These are phyloP conservation scores for Typhlichthys eigenmanni DNA, from an alignment of 2,797 vertebrate genomes.

Conservation along the genomic window DNA sequence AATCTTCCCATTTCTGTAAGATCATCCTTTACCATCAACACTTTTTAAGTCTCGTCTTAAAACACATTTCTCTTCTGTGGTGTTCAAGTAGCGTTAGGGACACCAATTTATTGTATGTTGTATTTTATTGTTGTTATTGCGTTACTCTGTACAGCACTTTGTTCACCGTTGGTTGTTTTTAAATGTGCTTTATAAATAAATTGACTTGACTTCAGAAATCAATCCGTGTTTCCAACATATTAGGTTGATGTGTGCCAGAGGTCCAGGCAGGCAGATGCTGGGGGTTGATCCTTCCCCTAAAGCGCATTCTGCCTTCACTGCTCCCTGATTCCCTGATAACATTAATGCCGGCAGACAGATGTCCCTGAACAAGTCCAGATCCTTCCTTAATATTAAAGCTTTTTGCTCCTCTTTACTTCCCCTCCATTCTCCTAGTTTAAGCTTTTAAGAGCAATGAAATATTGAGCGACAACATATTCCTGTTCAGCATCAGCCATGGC, in stretches of 20 bases:
- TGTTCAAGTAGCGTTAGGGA: no score
- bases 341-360: slow-evolving; percentile 75
- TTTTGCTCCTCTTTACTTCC: slow-evolving; percentile 24
- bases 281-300: slow-evolving; percentile 68
- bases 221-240: slow-evolving; percentile 65
- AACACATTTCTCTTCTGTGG: no score
- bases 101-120: no score
- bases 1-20: no score
- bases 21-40: no score
- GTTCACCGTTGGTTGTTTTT: no score
- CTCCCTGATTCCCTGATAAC: slow-evolving; percentile 76
- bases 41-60: no score
- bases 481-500: slow-evolving; percentile 57
- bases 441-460: slow-evolving; percentile 69
- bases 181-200: no score
- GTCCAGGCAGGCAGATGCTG: slow-evolving; percentile 65
- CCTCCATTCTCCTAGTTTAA: slow-evolving; percentile 44
- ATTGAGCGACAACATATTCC: slow-evolving; percentile 71
- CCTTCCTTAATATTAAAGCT: slow-evolving; percentile 58
- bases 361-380: slow-evolving; percentile 69
- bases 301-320: slow-evolving; percentile 67
- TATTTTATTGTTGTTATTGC: slow-evolving; percentile 23
- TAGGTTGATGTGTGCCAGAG: slow-evolving; percentile 68
- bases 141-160: no score
- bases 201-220: slow-evolving; percentile 60